Evolutionary conservation across 2,888 invertebrate species (phyloP).

Genomic region (Tricholauxania praeusta): DNA sequence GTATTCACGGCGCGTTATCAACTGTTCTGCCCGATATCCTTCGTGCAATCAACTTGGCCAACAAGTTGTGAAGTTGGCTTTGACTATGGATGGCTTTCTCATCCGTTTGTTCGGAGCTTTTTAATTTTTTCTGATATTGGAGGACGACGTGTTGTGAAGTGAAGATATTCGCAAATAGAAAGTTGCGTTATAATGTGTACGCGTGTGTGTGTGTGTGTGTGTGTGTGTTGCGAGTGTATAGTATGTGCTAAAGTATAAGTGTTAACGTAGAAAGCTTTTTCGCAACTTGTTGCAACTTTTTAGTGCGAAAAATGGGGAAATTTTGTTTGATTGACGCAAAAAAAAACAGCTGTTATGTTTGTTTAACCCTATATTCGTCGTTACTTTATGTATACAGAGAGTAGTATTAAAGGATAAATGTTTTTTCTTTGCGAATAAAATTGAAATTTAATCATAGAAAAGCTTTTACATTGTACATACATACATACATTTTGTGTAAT

Average conservation of each 20-base stretch:
- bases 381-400: too few species aligned
- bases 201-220: conserved; percentile 21
- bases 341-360: conserved; percentile 18
- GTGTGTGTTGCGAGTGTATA: conserved; percentile 25
- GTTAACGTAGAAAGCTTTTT: conserved; percentile 56
- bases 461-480: too few species aligned
- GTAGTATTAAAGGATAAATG: too few species aligned
- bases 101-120: conserved; percentile 6
- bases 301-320: conserved; percentile 26
- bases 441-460: too few species aligned
- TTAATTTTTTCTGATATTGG: conserved; percentile 22
- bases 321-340: neutral
- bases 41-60: conserved; percentile 48
- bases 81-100: conserved; percentile 35
- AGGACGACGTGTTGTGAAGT: conserved; percentile 37
- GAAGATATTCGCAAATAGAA: conserved; percentile 3
- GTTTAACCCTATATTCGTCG: too few species aligned
- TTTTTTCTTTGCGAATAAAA: too few species aligned
- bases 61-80: conserved; percentile 59
- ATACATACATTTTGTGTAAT: too few species aligned
- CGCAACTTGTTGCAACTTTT: conserved; percentile 64
- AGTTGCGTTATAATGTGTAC: conserved; percentile 4
- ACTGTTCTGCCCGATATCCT: conserved; percentile 50
- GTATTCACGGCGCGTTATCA: conserved; percentile 54
- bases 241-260: conserved; percentile 44